Conservation (phyloP, 2,888 invertebrate species). For the Microchrysa polita region DNA sequence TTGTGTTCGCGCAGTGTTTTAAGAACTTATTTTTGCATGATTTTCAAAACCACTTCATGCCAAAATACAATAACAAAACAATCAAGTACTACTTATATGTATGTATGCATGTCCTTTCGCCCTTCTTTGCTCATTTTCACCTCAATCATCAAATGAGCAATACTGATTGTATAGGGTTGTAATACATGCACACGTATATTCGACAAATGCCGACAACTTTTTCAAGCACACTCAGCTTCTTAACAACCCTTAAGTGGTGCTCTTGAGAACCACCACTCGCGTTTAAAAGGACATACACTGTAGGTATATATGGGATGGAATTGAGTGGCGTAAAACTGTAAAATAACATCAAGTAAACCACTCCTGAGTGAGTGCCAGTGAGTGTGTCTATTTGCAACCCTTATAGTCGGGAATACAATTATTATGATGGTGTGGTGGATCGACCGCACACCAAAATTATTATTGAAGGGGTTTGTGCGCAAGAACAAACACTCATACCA, state of each 20-base stretch:
- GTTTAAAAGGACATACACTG: background rate
- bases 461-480: conserved; percentile 21
- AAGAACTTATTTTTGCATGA: conserved; percentile 18
- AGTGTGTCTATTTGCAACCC: conserved; percentile 22
- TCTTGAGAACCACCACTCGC: conserved; percentile 30
- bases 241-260: conserved; percentile 42
- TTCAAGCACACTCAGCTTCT: conserved; percentile 39
- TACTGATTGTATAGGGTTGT: too few relatives aligned
- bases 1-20: too few relatives aligned
- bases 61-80: background rate
- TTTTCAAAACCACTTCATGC: background rate
- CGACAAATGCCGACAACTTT: conserved; percentile 35
- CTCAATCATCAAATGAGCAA: too few relatives aligned
- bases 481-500: background rate
- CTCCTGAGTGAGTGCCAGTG: conserved; percentile 2
- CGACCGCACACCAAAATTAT: too few relatives aligned
- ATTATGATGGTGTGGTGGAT: background rate
- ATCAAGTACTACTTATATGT: too few relatives aligned
- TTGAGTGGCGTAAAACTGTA: conserved; percentile 38
- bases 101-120: too few relatives aligned
- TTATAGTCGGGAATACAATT: background rate
- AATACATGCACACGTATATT: conserved; percentile 22
- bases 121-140: too few relatives aligned
- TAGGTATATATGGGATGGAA: too few relatives aligned
- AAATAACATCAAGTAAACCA: conserved; percentile 40